phyloP scores from a whole-genome alignment of 2,888 invertebrate species.

The Acanthoscelides obtectus region DNA sequence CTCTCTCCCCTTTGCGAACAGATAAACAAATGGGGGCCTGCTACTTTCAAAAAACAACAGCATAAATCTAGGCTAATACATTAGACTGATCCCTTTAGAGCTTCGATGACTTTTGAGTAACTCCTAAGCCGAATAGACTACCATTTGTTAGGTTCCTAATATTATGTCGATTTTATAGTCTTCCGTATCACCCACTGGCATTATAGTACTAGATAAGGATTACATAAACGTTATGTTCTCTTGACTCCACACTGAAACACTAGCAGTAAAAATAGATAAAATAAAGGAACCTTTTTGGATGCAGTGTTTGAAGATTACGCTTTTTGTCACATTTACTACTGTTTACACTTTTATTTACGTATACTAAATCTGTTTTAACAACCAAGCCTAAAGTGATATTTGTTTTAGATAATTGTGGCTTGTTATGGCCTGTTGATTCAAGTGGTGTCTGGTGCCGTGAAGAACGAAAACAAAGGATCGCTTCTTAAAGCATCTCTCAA shows the following conservation, averaged over 20 bases:
- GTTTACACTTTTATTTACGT: constrained; percentile 3
- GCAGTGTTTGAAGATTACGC: constrained; percentile 1
- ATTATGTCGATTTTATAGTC: background rate
- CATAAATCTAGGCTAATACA: background rate
- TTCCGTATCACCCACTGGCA: background rate
- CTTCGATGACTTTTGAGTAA: background rate
- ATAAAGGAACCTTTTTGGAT: background rate
- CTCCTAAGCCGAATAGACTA: background rate
- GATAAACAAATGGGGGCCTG: background rate
- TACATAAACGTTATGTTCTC: background rate
- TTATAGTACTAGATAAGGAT: background rate
- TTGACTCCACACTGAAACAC: background rate
- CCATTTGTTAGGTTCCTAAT: background rate
- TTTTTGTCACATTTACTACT: background rate
- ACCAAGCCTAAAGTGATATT: constrained; percentile 3
- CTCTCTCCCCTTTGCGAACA: background rate
- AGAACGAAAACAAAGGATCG: background rate
- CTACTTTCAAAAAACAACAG: background rate
- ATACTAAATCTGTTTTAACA: constrained; percentile 1
- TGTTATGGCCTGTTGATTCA: constrained; percentile 2
- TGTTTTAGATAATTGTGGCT: constrained; percentile 3
- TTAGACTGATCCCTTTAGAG: background rate
- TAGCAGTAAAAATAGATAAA: background rate
- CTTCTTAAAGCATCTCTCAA: background rate
- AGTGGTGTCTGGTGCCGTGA: background rate